A percentile compares a stretch with the other conserved stretches of the same genome.
These are phyloP conservation scores for Phymatocera aterrima DNA, from an alignment of 2,888 invertebrate genomes.

Conservation along the genomic window DNA sequence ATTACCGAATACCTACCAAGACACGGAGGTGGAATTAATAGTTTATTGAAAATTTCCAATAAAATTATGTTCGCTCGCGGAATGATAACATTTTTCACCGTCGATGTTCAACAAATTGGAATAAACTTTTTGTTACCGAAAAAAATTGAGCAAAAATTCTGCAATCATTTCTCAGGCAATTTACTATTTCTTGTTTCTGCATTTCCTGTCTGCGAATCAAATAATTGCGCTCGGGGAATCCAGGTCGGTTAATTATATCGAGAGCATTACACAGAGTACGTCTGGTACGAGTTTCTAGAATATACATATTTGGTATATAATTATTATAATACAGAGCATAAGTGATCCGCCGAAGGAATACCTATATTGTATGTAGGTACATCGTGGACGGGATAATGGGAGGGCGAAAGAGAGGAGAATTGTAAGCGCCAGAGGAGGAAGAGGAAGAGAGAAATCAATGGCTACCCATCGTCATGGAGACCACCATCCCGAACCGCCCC, in stretches of 20 bases:
- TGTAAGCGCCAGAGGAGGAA: not conserved
- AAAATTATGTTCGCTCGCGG: no score
- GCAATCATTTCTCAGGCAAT: no score
- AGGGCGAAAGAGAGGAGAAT: not conserved
- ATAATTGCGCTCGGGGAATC: not conserved
- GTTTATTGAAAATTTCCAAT: no score
- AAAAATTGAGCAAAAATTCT: no score
- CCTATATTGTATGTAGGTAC: not conserved
- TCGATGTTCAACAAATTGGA: no score
- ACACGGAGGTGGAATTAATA: no score
- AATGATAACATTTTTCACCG: no score
- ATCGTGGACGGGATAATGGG: not conserved
- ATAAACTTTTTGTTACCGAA: no score
- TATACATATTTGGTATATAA: not conserved
- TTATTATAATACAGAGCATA: not conserved
- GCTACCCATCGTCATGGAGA: constrained; percentile 66
- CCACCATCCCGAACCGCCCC: constrained; percentile 52
- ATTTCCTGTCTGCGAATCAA: no score
- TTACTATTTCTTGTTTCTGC: no score
- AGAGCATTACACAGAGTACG: not conserved
- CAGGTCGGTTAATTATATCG: not conserved
- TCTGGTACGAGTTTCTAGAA: not conserved
- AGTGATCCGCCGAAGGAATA: not conserved
- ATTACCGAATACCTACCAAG: no score
- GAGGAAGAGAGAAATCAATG: constrained; percentile 26